Conservation (phyloP, 2,888 invertebrate species). For the Mayetiola destructor region DNA sequence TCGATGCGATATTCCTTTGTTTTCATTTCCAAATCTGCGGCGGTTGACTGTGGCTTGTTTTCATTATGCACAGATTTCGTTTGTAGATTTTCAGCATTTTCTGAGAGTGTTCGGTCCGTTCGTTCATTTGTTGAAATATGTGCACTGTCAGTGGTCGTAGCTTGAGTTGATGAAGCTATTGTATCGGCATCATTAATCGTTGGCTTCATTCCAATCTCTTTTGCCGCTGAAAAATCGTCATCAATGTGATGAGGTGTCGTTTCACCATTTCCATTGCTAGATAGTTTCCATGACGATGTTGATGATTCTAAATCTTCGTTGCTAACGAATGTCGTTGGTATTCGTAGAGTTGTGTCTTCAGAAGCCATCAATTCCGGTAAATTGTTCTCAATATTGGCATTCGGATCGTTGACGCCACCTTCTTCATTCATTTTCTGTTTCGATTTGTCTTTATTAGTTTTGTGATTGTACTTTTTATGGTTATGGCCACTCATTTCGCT, state of each 20-base stretch:
- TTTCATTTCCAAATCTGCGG: too few species aligned
- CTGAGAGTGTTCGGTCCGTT: too few species aligned
- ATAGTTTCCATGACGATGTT: not conserved
- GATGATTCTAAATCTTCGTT: too few species aligned
- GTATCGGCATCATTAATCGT: not conserved
- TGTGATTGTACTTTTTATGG: slow-evolving; percentile 9
- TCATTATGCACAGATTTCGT: too few species aligned
- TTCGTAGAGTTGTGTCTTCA: not conserved
- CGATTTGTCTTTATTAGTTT: slow-evolving; percentile 11
- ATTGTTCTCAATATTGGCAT: not conserved
- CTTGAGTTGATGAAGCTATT: not conserved
- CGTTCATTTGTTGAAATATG: not conserved
- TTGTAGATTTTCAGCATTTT: too few species aligned
- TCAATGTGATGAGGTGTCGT: not conserved
- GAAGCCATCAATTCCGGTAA: not conserved
- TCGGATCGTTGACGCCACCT: slow-evolving; percentile 10
- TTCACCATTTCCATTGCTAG: not conserved
- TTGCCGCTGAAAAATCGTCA: not conserved
- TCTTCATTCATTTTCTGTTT: slow-evolving; percentile 1
- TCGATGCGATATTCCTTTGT: too few species aligned
- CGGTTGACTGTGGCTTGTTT: too few species aligned
- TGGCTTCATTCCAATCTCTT: not conserved
- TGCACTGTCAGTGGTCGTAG: not conserved
- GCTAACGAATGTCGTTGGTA: not conserved
- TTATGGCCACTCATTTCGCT: not conserved